Conservation (phyloP, 2,113 vertebrate genomes). For the Falco punctatus region DNA sequence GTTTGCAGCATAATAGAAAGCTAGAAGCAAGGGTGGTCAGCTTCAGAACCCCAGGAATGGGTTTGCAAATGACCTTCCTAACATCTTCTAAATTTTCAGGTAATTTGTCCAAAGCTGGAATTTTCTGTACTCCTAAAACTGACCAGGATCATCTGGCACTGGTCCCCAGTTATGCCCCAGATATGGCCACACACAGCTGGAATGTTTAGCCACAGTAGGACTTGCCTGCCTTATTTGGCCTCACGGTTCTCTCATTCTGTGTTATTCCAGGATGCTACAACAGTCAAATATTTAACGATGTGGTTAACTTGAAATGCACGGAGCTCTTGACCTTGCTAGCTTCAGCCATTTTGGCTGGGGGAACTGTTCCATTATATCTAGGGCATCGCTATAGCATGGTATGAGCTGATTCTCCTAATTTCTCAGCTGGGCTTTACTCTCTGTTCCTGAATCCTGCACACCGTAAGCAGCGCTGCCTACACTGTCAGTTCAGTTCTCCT, state of each 20-base stretch:
- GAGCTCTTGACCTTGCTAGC: not conserved
- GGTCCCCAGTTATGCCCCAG: not conserved
- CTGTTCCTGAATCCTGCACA: not conserved
- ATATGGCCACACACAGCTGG: not conserved
- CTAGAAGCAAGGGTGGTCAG: not conserved
- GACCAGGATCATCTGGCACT: not conserved
- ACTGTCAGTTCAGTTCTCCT: not conserved
- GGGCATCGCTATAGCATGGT: accelerated
- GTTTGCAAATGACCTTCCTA: not conserved
- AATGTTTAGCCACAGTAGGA: not conserved
- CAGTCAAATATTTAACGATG: not conserved
- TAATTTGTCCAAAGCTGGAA: not conserved
- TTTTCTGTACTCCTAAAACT: not conserved
- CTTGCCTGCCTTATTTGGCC: not conserved
- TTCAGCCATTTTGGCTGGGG: not conserved
- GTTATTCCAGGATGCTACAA: not conserved
- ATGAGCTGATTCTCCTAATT: accelerated
- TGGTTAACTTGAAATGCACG: not conserved
- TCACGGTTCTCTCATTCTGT: not conserved
- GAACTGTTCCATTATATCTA: not conserved
- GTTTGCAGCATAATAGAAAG: not conserved
- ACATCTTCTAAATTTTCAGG: not conserved
- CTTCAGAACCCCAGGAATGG: not conserved
- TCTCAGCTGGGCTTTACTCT: not conserved
- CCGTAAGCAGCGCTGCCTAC: not conserved